Evolutionary conservation across 2,797 vertebrate species (phyloP).

Genomic region (Esox lucius): DNA sequence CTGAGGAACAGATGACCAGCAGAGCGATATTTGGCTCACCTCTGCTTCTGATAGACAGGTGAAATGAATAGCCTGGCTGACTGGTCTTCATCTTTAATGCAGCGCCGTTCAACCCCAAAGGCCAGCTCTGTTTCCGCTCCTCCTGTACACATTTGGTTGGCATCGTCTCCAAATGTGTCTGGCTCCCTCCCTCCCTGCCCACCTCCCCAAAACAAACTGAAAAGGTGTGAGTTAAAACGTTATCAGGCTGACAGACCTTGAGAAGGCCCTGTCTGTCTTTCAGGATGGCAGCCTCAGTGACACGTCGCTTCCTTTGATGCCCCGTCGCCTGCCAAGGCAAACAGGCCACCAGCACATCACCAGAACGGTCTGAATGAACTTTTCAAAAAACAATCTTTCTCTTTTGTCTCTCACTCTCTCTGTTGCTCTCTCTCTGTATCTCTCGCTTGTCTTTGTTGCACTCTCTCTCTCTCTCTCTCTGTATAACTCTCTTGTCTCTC

Average conservation of each 20-base stretch:
- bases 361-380: constrained; percentile 52
- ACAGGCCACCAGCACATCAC: constrained; percentile 40
- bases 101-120: constrained; percentile 49
- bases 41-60: constrained; percentile 42
- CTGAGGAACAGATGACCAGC: constrained; percentile 46
- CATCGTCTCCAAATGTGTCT: constrained; percentile 24
- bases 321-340: constrained; percentile 41
- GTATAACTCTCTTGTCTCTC: constrained; percentile 13
- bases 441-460: constrained; percentile 14
- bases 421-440: constrained; percentile 10
- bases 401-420: background rate
- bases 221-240: constrained; percentile 64
- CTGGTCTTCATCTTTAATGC: constrained; percentile 27
- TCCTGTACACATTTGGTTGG: constrained; percentile 11
- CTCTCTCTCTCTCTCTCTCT: constrained; percentile 9
- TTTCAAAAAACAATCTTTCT: constrained; percentile 35
- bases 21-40: constrained; percentile 2
- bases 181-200: constrained; percentile 36
- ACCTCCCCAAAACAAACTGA: constrained; percentile 45
- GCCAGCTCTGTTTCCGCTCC: constrained; percentile 41
- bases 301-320: constrained; percentile 54
- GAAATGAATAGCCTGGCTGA: constrained; percentile 34
- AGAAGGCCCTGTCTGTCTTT: constrained; percentile 49
- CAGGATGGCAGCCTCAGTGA: constrained; percentile 37
- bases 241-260: constrained; percentile 63